Base-by-base conservation (phyloP, 2,797 vertebrate species). In the Cephalopachus bancanus region DNA sequence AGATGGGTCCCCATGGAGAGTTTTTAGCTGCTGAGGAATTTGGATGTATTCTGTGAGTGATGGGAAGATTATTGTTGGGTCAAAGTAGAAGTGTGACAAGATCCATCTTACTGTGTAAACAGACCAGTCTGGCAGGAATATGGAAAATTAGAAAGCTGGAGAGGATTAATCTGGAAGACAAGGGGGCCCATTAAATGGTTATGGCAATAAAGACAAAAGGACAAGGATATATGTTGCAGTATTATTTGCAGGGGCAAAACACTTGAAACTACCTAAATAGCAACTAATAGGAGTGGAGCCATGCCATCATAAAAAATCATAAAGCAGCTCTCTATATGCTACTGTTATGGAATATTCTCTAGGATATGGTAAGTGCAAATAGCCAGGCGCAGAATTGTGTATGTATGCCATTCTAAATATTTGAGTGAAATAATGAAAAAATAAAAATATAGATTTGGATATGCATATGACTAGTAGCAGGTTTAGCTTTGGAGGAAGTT, bases 11-110 rank as follows among this genome's bases (percentile, higher is more conserved):
- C 2, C 12, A 20, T n/a, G 30, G 60, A 80, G 62, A 19, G 51
- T 49, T 95, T 91, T 86, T 44, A 30, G 20, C 22, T 93, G 53
- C 11, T 60, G 49, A 95, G 30, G 24, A 71, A 80, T 94, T 80
- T 79, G 62, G 15, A 37, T 53, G 2, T 15, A 19, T 91, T 85
- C 72, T 74, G 60, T 85, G 33, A 44, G 20, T 20, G 26, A 30
- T 17, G 59, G 83, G n/a, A 79, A 71, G 64, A 19, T 20, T 37
- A 14, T 22, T 74, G 65, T 59, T 67, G 11, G 19, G 12, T 44
- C 88, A 69, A 86, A 80, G 44, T 10, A 64, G 71, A 37, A 53
- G 11, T 30, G 20, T 88, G 91, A 67, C 16, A 62, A 78, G 17
- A 75, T 17, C 10, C 15, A 1, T 89, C 24, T 86, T 81, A 22